A percentile compares a stretch with the other conserved stretches of the same genome.
phyloP scores from a whole-genome alignment of 2,888 invertebrate genomes.

The Lasioglossum leucozonium region DNA sequence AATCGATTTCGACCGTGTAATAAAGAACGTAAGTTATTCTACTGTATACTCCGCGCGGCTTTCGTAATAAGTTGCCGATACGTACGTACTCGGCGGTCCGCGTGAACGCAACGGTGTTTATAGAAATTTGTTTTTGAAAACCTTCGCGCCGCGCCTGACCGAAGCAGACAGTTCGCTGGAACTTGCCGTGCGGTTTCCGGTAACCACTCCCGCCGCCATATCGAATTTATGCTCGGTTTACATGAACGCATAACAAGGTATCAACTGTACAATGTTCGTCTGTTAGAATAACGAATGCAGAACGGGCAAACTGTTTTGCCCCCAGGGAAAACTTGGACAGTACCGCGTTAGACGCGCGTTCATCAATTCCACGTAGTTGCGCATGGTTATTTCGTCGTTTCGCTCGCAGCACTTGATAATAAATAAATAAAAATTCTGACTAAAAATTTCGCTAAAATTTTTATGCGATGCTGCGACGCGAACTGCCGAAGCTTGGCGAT shows the following conservation, averaged over 20 bases:
- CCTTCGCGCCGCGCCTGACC: not conserved
- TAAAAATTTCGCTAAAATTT: not conserved
- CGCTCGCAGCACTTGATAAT: not conserved
- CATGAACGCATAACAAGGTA: not conserved
- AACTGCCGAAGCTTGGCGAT: not conserved
- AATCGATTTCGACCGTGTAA: conserved; percentile 25
- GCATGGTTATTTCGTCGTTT: not conserved
- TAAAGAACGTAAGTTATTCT: conserved; percentile 3
- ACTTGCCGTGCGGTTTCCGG: not conserved
- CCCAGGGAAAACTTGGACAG: not conserved
- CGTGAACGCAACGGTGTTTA: not conserved
- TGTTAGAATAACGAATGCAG: not conserved
- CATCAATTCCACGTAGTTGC: not conserved
- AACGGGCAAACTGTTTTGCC: not conserved
- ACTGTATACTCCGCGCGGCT: not conserved
- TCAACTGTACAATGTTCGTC: not conserved
- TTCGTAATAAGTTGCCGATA: not conserved
- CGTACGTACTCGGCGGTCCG: not conserved
- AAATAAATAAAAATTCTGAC: not conserved
- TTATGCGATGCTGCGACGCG: not conserved
- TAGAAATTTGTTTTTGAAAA: not conserved
- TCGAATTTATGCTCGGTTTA: conserved; percentile 10
- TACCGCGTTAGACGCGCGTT: conserved; percentile 4
- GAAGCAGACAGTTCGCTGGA: not conserved
- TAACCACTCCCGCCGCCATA: not conserved